These are phyloP conservation scores for Labeo catla DNA, from an alignment of 2,113 vertebrate genomes.

Conservation along the genomic window DNA sequence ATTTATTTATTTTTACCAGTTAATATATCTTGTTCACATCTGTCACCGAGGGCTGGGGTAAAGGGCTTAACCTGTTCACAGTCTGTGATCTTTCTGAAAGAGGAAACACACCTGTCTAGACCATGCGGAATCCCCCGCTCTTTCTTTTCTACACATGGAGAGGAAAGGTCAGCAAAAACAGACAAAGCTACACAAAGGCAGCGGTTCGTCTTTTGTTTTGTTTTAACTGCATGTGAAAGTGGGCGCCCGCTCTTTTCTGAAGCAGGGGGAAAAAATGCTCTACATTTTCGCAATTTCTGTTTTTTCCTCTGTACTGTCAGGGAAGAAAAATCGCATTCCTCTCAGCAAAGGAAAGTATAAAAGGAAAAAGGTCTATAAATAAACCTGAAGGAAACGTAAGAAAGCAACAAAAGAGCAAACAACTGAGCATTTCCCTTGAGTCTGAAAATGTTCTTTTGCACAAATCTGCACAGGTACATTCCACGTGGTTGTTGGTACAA, in stretches of 20 bases:
- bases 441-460: background rate
- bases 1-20: too few relatives aligned
- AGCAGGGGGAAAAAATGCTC: slow-evolving; percentile 31
- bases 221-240: slow-evolving; percentile 41
- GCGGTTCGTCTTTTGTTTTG: slow-evolving; percentile 38
- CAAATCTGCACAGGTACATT: slow-evolving; percentile 4
- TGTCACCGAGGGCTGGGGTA: background rate
- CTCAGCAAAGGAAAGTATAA: slow-evolving; percentile 45
- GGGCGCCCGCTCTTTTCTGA: background rate
- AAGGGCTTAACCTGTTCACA: slow-evolving; percentile 14
- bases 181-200: slow-evolving; percentile 45
- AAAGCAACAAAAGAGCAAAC: slow-evolving; percentile 13
- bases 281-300: slow-evolving; percentile 36
- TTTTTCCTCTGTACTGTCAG: slow-evolving; percentile 47
- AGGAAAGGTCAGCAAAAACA: slow-evolving; percentile 59
- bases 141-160: slow-evolving; percentile 62
- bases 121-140: background rate
- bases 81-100: slow-evolving; percentile 20
- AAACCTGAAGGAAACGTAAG: background rate
- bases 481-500: background rate
- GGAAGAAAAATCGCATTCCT: slow-evolving; percentile 46
- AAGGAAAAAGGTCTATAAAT: slow-evolving; percentile 51
- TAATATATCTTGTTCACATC: background rate
- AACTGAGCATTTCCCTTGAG: slow-evolving; percentile 9
- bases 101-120: slow-evolving; percentile 44